Evolutionary conservation across 2,888 invertebrate species (phyloP).

Genomic region (Leptura quadrifasciata): DNA sequence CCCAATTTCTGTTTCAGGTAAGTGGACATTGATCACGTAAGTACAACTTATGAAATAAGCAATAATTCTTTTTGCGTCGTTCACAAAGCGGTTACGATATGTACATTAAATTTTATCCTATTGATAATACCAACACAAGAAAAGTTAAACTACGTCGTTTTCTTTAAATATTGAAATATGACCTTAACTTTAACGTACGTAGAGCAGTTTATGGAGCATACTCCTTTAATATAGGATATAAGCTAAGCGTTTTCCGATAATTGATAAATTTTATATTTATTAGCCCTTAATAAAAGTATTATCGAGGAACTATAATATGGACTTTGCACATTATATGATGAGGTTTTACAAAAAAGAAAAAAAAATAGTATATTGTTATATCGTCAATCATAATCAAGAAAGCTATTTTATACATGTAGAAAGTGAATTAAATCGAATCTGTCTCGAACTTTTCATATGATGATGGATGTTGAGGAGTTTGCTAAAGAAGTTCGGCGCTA

Average conservation of each 20-base stretch:
- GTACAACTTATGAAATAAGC: not conserved
- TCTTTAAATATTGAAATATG: not conserved
- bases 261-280: slow-evolving; percentile 24
- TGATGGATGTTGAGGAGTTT: slow-evolving; percentile 8
- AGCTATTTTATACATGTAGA: slow-evolving; percentile 15
- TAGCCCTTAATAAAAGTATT: slow-evolving; percentile 13
- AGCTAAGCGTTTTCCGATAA: slow-evolving; percentile 27
- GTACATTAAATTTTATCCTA: too few relatives aligned
- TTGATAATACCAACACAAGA: too few relatives aligned
- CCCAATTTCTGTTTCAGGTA: slow-evolving; percentile 18
- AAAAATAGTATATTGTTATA: slow-evolving; percentile 23
- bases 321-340: not conserved
- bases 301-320: slow-evolving; percentile 2
- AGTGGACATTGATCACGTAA: slow-evolving; percentile 12
- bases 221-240: not conserved
- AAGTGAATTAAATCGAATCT: slow-evolving; percentile 29
- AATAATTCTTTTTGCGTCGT: not conserved
- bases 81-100: too few relatives aligned
- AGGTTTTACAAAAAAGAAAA: not conserved
- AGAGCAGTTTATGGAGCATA: not conserved
- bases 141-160: too few relatives aligned
- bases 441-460: slow-evolving; percentile 31
- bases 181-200: not conserved
- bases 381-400: slow-evolving; percentile 32
- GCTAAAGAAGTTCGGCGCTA: slow-evolving; percentile 27